Base-by-base conservation (phyloP, 2,888 invertebrate genomes). In the Pachycephus smyrnensis region DNA sequence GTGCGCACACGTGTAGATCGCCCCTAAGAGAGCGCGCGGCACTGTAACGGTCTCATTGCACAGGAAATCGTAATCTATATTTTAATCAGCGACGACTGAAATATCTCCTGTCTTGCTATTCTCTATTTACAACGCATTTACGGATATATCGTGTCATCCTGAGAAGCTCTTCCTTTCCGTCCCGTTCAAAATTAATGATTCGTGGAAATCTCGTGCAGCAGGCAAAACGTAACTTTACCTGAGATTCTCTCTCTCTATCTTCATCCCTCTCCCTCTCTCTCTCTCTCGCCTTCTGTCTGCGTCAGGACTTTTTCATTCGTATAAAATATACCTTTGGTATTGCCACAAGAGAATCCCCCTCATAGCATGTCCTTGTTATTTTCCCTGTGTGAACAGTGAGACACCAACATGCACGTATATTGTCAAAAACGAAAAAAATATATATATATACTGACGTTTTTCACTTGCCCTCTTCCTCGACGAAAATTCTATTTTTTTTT, bases 11-110 rank as follows among this genome's bases (percentile, higher is more conserved):
- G 71, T 33, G 71, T 71, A 71, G 33, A 71, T 71, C 33, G 33
- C 9, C 33, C 33, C 71, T 33, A 71, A 71, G 71, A 71, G 75
- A 82, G 77, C 75, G 78, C 73, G 76, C 75, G 79, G 68, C 76
- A 73, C 80, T 75, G 76, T 75, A 73, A 73, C 71, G 76, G 75
- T 2, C 55, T 36, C 79, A 68, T 40, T 78, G 80, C 76, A 36
- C 80, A 83, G 83, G 82, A 84, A 82, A 84, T 81, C 76, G 80
- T 81, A 82, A 85, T 83, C 83, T 83, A 82, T 83, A 84, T 83
- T 84, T 86, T 80, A 82, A 80, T 83, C 79, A 79, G 75, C 75
- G 76, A 73, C 69, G 77, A 80, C 76, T 80, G 78, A 81, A 82
- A 82, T 80, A 84, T 81, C 82, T 80, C 81, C 76, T 75, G 55